These are phyloP conservation scores for Dermochelys coriacea DNA, from an alignment of 2,797 vertebrate genomes.

Conservation along the genomic window DNA sequence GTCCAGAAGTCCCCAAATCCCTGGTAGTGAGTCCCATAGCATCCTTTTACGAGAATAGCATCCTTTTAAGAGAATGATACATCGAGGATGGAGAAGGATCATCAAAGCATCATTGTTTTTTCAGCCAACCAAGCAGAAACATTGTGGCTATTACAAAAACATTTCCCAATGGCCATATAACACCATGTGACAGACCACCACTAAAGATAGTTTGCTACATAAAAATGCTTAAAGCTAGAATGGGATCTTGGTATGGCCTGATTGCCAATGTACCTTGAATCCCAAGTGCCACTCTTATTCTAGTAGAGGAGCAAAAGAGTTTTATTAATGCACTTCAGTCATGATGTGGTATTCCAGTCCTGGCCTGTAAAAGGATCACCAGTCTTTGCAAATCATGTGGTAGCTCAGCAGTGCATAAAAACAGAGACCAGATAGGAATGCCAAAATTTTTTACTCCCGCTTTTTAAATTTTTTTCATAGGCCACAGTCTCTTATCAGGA, in stretches of 20 bases:
- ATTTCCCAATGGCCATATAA: accelerated
- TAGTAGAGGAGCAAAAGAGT: accelerated
- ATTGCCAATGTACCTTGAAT: accelerated
- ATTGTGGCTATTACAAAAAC: background rate
- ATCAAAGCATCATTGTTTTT: background rate
- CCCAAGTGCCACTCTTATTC: background rate
- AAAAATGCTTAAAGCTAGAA: background rate
- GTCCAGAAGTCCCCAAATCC: background rate
- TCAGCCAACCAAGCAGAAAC: background rate
- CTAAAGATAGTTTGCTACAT: background rate
- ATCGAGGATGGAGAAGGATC: background rate
- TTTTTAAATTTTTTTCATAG: background rate
- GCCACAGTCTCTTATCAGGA: accelerated
- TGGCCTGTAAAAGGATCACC: background rate
- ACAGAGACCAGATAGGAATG: background rate
- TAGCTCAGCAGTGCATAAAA: background rate
- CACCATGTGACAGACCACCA: accelerated
- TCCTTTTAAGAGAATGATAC: background rate
- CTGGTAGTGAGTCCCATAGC: background rate
- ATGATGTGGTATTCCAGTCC: background rate
- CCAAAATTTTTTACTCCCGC: background rate
- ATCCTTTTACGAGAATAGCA: background rate
- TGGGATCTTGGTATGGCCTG: too few species aligned
- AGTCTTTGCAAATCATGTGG: background rate
- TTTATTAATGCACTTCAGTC: background rate